A percentile compares a stretch with the other conserved stretches of the same genome.
These are phyloP conservation scores for Terebella lapidaria DNA, from an alignment of 2,888 invertebrate species.

Conservation along the genomic window DNA sequence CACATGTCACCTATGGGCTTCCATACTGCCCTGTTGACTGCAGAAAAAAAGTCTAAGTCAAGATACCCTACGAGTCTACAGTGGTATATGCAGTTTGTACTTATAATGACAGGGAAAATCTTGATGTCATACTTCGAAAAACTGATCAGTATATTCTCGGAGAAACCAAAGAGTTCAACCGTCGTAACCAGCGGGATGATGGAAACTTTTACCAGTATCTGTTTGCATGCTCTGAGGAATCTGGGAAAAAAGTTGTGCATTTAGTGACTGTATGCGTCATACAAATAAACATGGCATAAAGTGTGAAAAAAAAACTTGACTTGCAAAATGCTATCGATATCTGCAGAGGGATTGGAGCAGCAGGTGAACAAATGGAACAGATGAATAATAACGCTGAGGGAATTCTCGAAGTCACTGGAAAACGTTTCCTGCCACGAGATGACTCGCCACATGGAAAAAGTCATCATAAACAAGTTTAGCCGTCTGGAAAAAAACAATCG, in stretches of 20 bases:
- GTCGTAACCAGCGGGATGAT: not conserved
- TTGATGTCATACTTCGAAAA: not conserved
- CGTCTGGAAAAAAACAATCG: too few relatives aligned
- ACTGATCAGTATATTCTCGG: not conserved
- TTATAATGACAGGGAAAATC: not conserved
- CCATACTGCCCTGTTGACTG: too few relatives aligned
- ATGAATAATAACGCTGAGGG: not conserved
- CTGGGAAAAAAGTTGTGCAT: not conserved
- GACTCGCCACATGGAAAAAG: not conserved
- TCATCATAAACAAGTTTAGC: too few relatives aligned
- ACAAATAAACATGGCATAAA: not conserved
- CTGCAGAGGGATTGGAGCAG: not conserved
- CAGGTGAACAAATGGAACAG: not conserved
- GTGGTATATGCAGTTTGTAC: not conserved
- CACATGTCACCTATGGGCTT: too few relatives aligned
- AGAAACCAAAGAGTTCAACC: not conserved
- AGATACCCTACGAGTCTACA: constrained; percentile 2
- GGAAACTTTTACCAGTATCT: constrained; percentile 1
- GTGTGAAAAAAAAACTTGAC: not conserved
- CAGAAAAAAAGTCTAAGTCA: not conserved
- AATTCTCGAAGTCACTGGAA: not conserved
- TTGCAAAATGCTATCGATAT: not conserved
- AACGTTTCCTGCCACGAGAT: not conserved
- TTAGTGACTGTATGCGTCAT: not conserved
- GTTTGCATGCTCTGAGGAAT: not conserved